Percentiles rank a stretch among this genome's conserved stretches.
Evolutionary conservation across 2,888 invertebrate species (phyloP).

Genomic region (Ephialtes manifestator): DNA sequence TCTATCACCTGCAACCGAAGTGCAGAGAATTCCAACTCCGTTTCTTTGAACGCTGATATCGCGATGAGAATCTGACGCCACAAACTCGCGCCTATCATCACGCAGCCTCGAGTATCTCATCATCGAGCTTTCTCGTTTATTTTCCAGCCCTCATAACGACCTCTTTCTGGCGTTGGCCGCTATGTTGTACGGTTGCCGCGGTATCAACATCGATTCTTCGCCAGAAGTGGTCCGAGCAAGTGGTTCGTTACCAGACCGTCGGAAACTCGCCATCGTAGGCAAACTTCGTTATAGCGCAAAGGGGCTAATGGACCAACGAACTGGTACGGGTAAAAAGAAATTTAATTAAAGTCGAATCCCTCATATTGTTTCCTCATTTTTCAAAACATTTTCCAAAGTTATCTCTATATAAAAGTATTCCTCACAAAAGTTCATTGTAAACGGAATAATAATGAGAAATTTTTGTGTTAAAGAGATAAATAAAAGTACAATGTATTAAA

Average conservation of each 20-base stretch:
- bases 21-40: constrained; percentile 1
- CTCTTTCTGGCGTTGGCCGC: constrained; percentile 1
- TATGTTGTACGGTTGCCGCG: neutral
- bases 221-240: constrained; percentile 21
- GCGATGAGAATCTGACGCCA: neutral
- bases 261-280: constrained; percentile 11
- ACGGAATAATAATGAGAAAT: too few relatives aligned
- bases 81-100: constrained; percentile 10
- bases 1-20: neutral
- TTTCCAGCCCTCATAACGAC: constrained; percentile 25
- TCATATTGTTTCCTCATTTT: too few relatives aligned
- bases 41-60: constrained; percentile 29
- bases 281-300: constrained; percentile 13
- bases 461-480: too few relatives aligned
- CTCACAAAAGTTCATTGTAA: too few relatives aligned
- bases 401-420: too few relatives aligned
- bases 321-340: neutral
- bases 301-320: neutral
- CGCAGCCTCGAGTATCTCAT: constrained; percentile 13
- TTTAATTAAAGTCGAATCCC: too few relatives aligned
- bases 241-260: constrained; percentile 47
- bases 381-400: too few relatives aligned
- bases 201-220: constrained; percentile 32
- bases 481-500: too few relatives aligned
- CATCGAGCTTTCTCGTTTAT: constrained; percentile 21